Conservation (phyloP, 2,888 invertebrate species). For the Bursaphelenchus okinawaensis region DNA sequence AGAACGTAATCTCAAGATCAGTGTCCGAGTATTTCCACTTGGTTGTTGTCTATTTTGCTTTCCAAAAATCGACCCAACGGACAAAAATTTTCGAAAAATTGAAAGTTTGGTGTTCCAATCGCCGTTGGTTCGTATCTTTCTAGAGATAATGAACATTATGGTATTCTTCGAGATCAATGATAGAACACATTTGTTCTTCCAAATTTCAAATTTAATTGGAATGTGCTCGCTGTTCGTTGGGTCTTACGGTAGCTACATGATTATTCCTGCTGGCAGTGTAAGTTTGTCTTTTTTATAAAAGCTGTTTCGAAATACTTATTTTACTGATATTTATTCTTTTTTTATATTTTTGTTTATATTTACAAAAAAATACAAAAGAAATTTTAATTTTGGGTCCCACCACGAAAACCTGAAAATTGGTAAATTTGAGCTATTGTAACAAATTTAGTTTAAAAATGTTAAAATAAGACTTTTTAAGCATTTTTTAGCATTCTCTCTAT, state of each 20-base stretch:
- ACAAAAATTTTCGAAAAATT: conserved; percentile 43
- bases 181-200: conserved; percentile 41
- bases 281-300: conserved; percentile 13
- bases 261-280: conserved; percentile 49
- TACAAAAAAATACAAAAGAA: no score
- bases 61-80: conserved; percentile 30
- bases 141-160: conserved; percentile 49
- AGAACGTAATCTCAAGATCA: conserved; percentile 14
- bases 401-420: no score
- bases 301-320: background rate
- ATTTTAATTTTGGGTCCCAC: background rate
- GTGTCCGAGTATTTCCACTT: conserved; percentile 30
- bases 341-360: no score
- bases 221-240: conserved; percentile 52
- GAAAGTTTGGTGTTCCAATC: conserved; percentile 57
- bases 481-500: no score
- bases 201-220: conserved; percentile 46
- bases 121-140: conserved; percentile 46
- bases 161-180: conserved; percentile 48
- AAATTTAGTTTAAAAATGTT: no score
- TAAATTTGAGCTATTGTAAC: background rate
- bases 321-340: no score
- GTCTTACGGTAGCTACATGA: conserved; percentile 54
- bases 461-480: no score
- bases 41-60: conserved; percentile 33